Percentiles rank a stretch among this genome's conserved stretches.
phyloP scores from a whole-genome alignment of 1,140 invertebrate species.

The Trypoxylus dichotomus region DNA sequence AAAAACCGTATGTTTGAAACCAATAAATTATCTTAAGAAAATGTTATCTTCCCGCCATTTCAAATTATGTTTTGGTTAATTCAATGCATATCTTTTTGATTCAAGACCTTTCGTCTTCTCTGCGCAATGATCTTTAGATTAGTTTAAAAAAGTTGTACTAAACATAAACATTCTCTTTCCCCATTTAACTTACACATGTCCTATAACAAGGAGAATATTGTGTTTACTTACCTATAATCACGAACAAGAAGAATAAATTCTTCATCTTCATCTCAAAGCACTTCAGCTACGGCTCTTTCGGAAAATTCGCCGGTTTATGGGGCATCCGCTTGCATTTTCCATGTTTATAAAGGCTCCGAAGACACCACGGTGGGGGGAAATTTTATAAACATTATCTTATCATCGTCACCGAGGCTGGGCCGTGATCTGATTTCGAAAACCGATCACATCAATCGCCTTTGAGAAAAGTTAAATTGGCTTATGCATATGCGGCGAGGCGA shows the following conservation, averaged over 20 bases:
- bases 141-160: background rate
- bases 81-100: too few relatives aligned
- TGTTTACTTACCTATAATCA: background rate
- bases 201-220: too few relatives aligned
- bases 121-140: too few relatives aligned
- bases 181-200: too few relatives aligned
- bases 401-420: background rate
- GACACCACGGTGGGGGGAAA: slow-evolving; percentile 2
- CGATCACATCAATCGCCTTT: slow-evolving; percentile 25
- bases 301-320: slow-evolving; percentile 13
- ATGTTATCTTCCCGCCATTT: too few relatives aligned
- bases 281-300: background rate
- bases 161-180: too few relatives aligned
- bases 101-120: too few relatives aligned
- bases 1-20: too few relatives aligned
- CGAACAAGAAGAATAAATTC: background rate
- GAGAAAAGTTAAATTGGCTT: slow-evolving; percentile 28
- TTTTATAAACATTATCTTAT: slow-evolving; percentile 30
- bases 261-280: background rate
- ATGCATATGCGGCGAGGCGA: background rate
- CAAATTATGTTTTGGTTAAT: too few relatives aligned
- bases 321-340: background rate
- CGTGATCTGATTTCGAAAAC: slow-evolving; percentile 1
- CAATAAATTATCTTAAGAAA: too few relatives aligned
- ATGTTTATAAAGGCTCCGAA: slow-evolving; percentile 18